A percentile compares a stretch with the other conserved stretches of the same genome.
These are phyloP conservation scores for Apostichopus californicus DNA, from an alignment of 35 echinoderm and acorn worm species.

Conservation along the genomic window DNA sequence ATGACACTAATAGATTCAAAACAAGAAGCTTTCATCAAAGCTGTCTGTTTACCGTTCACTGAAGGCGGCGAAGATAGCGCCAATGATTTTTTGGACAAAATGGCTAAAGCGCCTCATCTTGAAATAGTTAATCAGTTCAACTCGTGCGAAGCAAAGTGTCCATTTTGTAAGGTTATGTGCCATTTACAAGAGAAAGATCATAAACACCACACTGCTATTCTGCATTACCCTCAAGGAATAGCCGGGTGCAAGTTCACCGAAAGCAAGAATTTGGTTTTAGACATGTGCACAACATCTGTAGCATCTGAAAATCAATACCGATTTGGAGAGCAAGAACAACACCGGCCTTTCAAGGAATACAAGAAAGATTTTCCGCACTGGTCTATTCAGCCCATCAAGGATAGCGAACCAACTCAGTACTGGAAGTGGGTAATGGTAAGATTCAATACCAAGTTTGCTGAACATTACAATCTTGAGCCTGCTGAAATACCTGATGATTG, in stretches of 20 bases:
- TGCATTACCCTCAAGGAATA: constrained; percentile 44
- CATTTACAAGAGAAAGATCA: constrained; percentile 38
- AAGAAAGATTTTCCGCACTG: constrained; percentile 30
- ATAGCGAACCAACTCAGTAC: constrained; percentile 29
- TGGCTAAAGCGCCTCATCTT: constrained; percentile 28
- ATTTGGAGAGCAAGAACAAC: constrained; percentile 11
- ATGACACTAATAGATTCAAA: background rate
- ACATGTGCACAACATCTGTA: constrained; percentile 34
- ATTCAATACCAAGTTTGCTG: constrained; percentile 43
- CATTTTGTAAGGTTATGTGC: constrained; percentile 21
- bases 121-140: constrained; percentile 34
- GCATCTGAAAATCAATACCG: constrained; percentile 13
- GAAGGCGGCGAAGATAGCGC: background rate
- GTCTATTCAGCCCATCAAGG: constrained; percentile 27
- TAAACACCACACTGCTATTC: constrained; percentile 12
- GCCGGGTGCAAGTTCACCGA: constrained; percentile 9
- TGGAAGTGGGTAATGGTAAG: constrained; percentile 57
- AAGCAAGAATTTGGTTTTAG: background rate
- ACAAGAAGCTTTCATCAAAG: background rate
- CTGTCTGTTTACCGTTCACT: background rate
- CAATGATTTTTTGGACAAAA: background rate
- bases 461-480: background rate
- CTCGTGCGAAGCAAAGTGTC: background rate
- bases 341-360: constrained; percentile 35
- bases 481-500: constrained; percentile 49